Conservation (phyloP, 2,797 vertebrate genomes). For the Monodelphis domestica region DNA sequence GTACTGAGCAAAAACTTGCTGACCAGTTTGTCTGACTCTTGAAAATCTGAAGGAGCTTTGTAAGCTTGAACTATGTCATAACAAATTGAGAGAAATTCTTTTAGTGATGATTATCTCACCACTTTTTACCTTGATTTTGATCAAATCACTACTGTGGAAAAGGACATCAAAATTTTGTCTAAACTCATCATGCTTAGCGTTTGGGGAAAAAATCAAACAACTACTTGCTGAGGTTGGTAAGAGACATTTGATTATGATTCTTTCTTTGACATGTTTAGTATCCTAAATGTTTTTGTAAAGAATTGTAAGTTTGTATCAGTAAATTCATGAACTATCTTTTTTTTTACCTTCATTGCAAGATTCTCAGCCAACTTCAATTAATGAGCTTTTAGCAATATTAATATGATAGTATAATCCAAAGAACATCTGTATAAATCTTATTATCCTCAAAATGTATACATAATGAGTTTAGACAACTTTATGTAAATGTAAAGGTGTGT, state of each 20-base stretch:
- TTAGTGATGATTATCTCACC: constrained; percentile 93
- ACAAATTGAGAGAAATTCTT: constrained; percentile 97
- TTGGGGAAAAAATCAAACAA: constrained; percentile 99
- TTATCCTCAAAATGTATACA: not conserved
- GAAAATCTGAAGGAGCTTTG: constrained; percentile 97
- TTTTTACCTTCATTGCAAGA: constrained; percentile 25
- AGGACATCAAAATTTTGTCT: constrained; percentile 96
- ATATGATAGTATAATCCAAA: constrained; percentile 30
- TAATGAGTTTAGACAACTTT: not conserved
- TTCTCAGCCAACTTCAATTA: constrained; percentile 40
- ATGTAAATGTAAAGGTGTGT: not conserved
- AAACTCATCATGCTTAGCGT: constrained; percentile 99
- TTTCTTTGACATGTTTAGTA: constrained; percentile 49
- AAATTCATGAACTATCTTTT: constrained; percentile 40
- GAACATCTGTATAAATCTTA: not conserved
- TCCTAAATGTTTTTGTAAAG: constrained; percentile 34
- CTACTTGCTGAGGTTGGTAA: constrained; percentile 99
- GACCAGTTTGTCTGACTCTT: constrained; percentile 97
- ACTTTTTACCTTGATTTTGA: constrained; percentile 99
- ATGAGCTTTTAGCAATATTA: constrained; percentile 17
- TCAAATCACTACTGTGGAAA: constrained; percentile 99
- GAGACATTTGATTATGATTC: constrained; percentile 60
- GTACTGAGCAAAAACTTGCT: constrained; percentile 99
- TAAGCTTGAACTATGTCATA: constrained; percentile 99
- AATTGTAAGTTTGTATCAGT: constrained; percentile 17